phyloP scores from a whole-genome alignment of 2,888 invertebrate species.

The Apodemia hepburni region DNA sequence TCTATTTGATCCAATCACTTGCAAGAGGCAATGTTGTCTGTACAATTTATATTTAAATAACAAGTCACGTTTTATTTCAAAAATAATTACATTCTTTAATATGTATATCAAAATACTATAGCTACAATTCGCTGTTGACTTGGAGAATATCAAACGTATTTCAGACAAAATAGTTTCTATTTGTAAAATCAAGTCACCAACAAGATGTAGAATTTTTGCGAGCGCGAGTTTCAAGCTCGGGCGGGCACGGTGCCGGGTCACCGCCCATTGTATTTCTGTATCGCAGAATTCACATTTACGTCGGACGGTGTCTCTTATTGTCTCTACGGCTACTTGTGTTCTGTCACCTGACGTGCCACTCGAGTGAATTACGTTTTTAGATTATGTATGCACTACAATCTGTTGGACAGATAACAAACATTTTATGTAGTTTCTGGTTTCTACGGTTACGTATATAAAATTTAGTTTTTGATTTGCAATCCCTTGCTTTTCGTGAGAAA shows the following conservation, averaged over 20 bases:
- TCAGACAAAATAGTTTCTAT: slow-evolving; percentile 17
- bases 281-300: slow-evolving; percentile 17
- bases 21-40: no score
- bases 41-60: no score
- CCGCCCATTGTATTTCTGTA: slow-evolving; percentile 21
- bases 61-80: no score
- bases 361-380: not conserved
- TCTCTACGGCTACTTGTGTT: slow-evolving; percentile 1
- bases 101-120: no score
- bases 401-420: not conserved
- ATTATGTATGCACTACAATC: not conserved
- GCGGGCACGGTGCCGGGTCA: slow-evolving; percentile 19
- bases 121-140: not conserved
- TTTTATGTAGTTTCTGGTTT: not conserved
- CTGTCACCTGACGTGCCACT: not conserved
- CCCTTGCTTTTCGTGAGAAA: no score
- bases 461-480: no score
- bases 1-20: no score
- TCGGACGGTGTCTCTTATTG: slow-evolving; percentile 19
- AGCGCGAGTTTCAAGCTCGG: slow-evolving; percentile 23
- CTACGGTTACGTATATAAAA: no score
- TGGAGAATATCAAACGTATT: not conserved
- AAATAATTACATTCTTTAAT: no score
- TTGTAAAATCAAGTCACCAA: slow-evolving; percentile 21
- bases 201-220: slow-evolving; percentile 20